Evolutionary conservation across 2,888 invertebrate species (phyloP).

Genomic region (Clunio marinus): DNA sequence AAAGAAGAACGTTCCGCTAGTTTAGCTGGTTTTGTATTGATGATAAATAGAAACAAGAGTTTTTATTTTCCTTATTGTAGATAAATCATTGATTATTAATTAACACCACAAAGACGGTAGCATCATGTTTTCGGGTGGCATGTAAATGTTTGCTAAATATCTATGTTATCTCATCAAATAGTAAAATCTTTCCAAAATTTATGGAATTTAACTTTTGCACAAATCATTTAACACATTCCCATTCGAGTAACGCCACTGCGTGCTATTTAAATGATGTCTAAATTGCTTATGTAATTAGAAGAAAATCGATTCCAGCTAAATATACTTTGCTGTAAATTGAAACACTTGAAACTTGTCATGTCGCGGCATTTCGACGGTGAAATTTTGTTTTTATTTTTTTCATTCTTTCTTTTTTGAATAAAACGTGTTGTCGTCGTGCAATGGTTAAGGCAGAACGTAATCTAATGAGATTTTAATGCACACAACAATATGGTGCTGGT

Average conservation of each 20-base stretch:
- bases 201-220: too few relatives aligned
- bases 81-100: constrained; percentile 36
- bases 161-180: too few relatives aligned
- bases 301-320: constrained; percentile 8
- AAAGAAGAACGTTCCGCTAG: too few relatives aligned
- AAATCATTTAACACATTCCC: too few relatives aligned
- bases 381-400: too few relatives aligned
- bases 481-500: constrained; percentile 36
- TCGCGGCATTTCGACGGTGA: not conserved
- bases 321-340: not conserved
- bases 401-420: not conserved
- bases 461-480: constrained; percentile 39
- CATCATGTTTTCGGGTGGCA: constrained; percentile 6
- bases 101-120: constrained; percentile 26
- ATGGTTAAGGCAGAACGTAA: constrained; percentile 29
- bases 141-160: too few relatives aligned
- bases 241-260: too few relatives aligned
- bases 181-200: too few relatives aligned
- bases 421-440: constrained; percentile 23
- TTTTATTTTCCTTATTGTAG: not conserved
- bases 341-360: not conserved
- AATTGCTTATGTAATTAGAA: constrained; percentile 35
- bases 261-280: too few relatives aligned
- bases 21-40: too few relatives aligned
- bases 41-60: not conserved